phyloP scores from a whole-genome alignment of 2,797 vertebrate species.

The Gephyroberyx darwinii region DNA sequence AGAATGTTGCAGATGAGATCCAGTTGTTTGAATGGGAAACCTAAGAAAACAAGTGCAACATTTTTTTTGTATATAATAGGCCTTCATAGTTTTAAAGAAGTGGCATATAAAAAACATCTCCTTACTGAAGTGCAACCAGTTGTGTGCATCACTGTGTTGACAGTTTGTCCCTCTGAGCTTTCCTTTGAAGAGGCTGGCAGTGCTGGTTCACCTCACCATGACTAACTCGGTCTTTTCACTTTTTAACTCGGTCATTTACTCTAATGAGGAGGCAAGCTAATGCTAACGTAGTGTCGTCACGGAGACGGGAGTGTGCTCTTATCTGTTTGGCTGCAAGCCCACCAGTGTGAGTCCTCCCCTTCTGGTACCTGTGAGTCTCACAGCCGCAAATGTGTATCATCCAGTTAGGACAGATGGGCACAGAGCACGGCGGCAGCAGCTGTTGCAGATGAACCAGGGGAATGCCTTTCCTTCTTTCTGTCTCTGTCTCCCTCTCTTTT shows the following conservation, averaged over 20 bases:
- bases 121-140: slow-evolving; percentile 16
- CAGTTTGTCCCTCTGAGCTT: slow-evolving; percentile 12
- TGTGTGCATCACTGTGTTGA: not conserved
- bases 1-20: not conserved
- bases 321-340: slow-evolving; percentile 62
- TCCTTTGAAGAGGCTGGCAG: not conserved
- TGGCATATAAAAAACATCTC: not conserved
- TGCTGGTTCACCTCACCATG: slow-evolving; percentile 21
- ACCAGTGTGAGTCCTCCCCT: slow-evolving; percentile 65
- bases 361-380: slow-evolving; percentile 63
- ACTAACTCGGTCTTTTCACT: slow-evolving; percentile 23
- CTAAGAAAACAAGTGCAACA: not conserved
- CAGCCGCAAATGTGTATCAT: slow-evolving; percentile 62
- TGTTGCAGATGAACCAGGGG: slow-evolving; percentile 76
- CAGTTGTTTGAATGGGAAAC: not conserved
- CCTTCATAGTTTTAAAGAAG: not conserved
- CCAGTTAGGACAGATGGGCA: slow-evolving; percentile 78
- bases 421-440: slow-evolving; percentile 78
- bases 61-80: not conserved
- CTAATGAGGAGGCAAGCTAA: slow-evolving; percentile 37
- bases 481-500: slow-evolving; percentile 9
- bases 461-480: slow-evolving; percentile 41
- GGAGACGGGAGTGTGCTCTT: slow-evolving; percentile 33
- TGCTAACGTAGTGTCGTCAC: slow-evolving; percentile 23
- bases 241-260: not conserved